These are phyloP conservation scores for Palythoa caribaeorum DNA, from an alignment of 92 coral and sea anemone genomes.

Conservation along the genomic window DNA sequence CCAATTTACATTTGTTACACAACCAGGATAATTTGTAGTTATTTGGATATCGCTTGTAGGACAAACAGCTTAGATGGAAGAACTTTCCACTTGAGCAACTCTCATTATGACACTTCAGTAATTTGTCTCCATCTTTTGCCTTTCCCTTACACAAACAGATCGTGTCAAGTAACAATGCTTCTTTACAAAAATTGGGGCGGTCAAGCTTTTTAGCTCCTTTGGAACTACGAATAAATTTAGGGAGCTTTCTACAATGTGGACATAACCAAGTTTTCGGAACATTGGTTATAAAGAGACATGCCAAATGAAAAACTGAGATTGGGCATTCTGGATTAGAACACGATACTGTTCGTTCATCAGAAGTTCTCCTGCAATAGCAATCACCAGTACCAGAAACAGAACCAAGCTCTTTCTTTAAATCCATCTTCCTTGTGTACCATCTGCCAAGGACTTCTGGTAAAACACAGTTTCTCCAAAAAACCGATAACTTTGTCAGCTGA, in stretches of 20 bases:
- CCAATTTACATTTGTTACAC: conserved; percentile 47
- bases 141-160: conserved; percentile 7
- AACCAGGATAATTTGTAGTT: conserved; percentile 62
- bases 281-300: too few relatives aligned
- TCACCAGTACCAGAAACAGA: neutral
- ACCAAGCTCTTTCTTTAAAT: neutral
- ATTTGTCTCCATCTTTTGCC: conserved; percentile 44
- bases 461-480: neutral
- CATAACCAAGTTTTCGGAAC: conserved; percentile 40
- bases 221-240: too few relatives aligned
- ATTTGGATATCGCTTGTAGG: conserved; percentile 53
- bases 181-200: neutral
- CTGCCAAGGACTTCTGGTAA: neutral
- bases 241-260: conserved; percentile 12
- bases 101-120: conserved; percentile 57
- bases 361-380: neutral
- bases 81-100: conserved; percentile 53
- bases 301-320: too few relatives aligned
- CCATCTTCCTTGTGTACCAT: neutral
- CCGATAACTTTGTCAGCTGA: conserved; percentile 6
- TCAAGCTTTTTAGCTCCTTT: too few relatives aligned
- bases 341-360: neutral
- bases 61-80: conserved; percentile 58
- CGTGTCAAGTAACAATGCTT: neutral
- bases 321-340: too few relatives aligned